Evolutionary conservation across 2,888 invertebrate species (phyloP), one percentile per base, ranked within the genome.

Genomic region (Mongoloraphidia duomilia): DNA sequence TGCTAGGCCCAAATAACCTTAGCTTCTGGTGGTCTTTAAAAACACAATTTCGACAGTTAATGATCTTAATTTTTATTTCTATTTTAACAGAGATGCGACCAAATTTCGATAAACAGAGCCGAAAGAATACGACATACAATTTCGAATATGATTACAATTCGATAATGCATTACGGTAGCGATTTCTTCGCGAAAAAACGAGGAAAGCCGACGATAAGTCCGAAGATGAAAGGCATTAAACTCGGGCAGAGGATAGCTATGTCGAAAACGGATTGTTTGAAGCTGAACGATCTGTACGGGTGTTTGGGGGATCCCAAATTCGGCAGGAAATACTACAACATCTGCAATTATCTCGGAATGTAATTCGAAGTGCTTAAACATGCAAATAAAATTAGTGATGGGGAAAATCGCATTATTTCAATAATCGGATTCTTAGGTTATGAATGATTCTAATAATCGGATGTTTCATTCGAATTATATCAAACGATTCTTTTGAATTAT

Each of bases 81-180:
- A 41, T 63, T 51, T 59, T 71, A 63, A 58, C 69, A 68, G 78
- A 71, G 49, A 80, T 74, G 57, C 66, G 72, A 46, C 69, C 73
- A 35, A 82, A 82, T 60, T 82, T 82, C 57, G 77, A 78, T 53
- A 76, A 80, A 46, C 76, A 80, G 54, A 76, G 79, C 44, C 64
- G 74, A 36, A 73, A 75, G 46, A 78, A 80, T 55, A 80, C 80
- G 8, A 77, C 79, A 8, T 77, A 79, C 59, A 69, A 73, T 44
- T 82, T 80, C 61, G 79, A 80, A 49, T 88, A 88, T 58, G 86
- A 86, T 62, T 86, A 80, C 61, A 78, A 80, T 54, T 82, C 82
- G 10, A 80, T 86, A 35, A 84, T 87, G 84, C 88, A 88, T 62
- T 88, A 88, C 56, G 82, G 82, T 2, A 70, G 70, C 54, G 69